Percentiles rank a stretch among this genome's conserved stretches.
Conservation (phyloP, 2,113 vertebrate genomes). For the Vombatus ursinus region DNA sequence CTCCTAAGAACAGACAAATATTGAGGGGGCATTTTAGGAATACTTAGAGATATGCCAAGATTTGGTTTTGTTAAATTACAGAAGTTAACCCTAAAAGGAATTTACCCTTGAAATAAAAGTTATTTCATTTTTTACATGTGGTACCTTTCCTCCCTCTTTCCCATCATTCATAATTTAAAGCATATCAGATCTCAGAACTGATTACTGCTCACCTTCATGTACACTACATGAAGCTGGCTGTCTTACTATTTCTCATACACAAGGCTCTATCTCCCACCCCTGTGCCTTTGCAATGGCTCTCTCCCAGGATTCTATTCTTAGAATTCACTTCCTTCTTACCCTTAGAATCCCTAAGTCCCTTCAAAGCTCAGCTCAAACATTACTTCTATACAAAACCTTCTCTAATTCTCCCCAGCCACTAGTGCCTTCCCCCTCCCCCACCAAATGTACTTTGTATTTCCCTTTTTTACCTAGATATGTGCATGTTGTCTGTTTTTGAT, state of each 20-base stretch:
- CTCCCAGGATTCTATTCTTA: neutral
- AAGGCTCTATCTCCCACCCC: neutral
- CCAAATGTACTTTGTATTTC: neutral
- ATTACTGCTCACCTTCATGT: neutral
- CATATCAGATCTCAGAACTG: neutral
- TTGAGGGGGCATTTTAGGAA: slow-evolving; percentile 40
- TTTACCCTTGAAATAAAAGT: slow-evolving; percentile 42
- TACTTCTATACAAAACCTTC: neutral
- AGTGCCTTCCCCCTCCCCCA: neutral
- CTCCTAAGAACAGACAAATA: neutral
- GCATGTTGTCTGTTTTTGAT: neutral
- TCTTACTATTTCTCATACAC: neutral
- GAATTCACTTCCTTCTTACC: neutral
- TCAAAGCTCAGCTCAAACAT: neutral
- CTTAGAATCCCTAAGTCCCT: neutral
- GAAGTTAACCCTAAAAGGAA: slow-evolving; percentile 36
- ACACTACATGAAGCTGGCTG: neutral
- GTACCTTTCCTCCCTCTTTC: slow-evolving; percentile 1
- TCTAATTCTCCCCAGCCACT: neutral
- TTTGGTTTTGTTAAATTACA: neutral
- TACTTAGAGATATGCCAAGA: slow-evolving; percentile 43
- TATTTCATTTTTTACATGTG: slow-evolving; percentile 2
- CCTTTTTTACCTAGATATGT: neutral
- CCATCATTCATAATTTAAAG: neutral
- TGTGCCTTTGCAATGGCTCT: neutral